Evolutionary conservation across 2,113 vertebrate genomes (phyloP), one percentile per base, ranked within the genome.

Genomic region (Cololabis saira): DNA sequence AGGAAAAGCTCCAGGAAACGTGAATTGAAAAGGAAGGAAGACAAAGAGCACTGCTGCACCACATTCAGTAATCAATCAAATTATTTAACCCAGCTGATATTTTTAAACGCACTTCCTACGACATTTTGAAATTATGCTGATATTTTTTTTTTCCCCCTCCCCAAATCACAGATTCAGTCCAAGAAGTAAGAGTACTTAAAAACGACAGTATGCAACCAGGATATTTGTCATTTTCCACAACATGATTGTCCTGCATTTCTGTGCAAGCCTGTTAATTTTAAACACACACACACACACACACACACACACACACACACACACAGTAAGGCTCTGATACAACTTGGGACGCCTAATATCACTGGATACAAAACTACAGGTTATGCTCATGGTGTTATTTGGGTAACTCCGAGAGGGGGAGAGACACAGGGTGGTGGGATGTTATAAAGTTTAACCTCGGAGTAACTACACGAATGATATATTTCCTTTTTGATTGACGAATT

Each of bases 271-370:
- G 33, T 5, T 27, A 27, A 2, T 2, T 27, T 27, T 27, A 72
- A 72, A 65, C 69, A 77, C 61, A 81, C 67, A 63, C 82, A 72
- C 75, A 73, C 67, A 2, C 24, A 27, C 3, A 27, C 5, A 64
- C 13, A 61, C 15, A 81, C 67, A 63, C 82, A 72, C 75, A 73
- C 67, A 2, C 24, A 27, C 3, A 27, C 5, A 64, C 13, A 61
- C 15, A n/a, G n/a, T n/a, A n/a, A n/a, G n/a, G n/a, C 66, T 56
- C 49, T 40, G 45, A 53, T 50, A 33, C 49, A 52, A 63, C 43
- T 55, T 14, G 58, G 8, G 59, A 56, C 21, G 67, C 54, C 71
- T 67, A 61, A 33, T 41, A 22, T 48, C 44, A 22, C 19, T 37
- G 24, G 15, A 16, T 12, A 12, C 7, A 30, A 62, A 68, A 51